Base-by-base conservation (phyloP, 2,797 vertebrate genomes). In the Novumbra hubbsi region DNA sequence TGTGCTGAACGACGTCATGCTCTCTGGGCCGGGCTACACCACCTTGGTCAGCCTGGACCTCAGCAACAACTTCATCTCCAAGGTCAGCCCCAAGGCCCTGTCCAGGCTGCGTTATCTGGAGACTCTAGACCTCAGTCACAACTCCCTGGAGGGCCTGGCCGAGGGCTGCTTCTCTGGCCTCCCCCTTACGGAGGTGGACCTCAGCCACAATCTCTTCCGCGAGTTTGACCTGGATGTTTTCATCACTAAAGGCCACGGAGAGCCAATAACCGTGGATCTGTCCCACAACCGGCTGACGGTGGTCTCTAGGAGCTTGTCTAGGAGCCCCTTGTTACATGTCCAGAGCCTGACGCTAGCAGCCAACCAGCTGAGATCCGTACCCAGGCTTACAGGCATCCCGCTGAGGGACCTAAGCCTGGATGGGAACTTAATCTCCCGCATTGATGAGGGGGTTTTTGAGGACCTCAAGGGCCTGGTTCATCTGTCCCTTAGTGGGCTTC, bases 41-140 rank as follows among this genome's bases (percentile, higher is more conserved):
- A 99, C 97, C 0, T 88, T 99, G 14, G 90, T 96, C 0, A 96
- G 96, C 87, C 91, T 99, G 0, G 96, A 99, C 77, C 91, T 99
- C 55, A 99, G 98, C 86, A 92, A 91, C 88, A 99, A 99, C 83
- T 89, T 84, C 16, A 96, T 99, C 34, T 90, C 92, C 41, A 90
- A 91, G 88, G 80, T 98, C 52, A 91, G 92, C 5, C 89, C 94
- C 71, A 91, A 90, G 1, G 92, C 96, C 0, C 95, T 99, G 86
- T 96, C 96, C 66, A 95, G 94, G 78, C 94, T 99, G 68, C 94
- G 97, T 62, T 99, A 99, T 85, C 91, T 99, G 70, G 96, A 99
- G 88, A 95, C 95, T 0, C 90, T 99, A 34, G 97, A 99, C 85
- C 90, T 99, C 78, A 99, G 97, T 90, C 93, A 96, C 85, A 99